A percentile compares a stretch with the other conserved stretches of the same genome.
Conservation (phyloP, 2,797 vertebrate genomes). For the Calcarius lapponicus region DNA sequence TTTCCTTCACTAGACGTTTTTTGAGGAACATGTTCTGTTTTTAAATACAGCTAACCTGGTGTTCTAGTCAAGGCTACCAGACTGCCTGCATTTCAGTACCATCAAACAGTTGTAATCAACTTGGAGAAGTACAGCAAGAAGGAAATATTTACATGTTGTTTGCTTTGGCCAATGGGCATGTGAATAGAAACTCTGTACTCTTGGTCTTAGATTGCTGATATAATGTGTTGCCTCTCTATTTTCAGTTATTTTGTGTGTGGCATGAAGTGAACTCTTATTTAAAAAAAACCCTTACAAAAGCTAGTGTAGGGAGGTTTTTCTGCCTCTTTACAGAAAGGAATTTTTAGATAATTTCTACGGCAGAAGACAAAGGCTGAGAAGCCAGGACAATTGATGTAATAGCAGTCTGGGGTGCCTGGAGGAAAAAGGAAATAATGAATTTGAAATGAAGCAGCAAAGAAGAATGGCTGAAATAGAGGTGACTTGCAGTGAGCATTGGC, state of each 20-base stretch:
- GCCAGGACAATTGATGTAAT: background rate
- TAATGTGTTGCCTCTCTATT: background rate
- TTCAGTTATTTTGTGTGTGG: background rate
- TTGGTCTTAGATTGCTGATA: background rate
- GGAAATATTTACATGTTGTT: background rate
- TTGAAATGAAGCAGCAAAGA: background rate
- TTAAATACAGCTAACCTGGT: background rate
- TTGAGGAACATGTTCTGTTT: background rate
- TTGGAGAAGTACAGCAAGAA: background rate
- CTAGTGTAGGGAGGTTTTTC: background rate
- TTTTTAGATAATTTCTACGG: background rate
- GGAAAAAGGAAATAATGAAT: background rate
- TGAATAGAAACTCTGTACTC: background rate
- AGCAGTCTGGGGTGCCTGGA: background rate
- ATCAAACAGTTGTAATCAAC: background rate
- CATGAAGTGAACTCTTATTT: background rate
- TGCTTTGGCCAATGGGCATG: background rate
- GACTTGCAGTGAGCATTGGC: background rate
- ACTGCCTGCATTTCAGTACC: background rate
- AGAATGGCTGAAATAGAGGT: background rate
- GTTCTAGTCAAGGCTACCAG: background rate
- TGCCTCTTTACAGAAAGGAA: background rate
- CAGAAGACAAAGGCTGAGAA: background rate
- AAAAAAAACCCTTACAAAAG: background rate
- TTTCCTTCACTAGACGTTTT: background rate